phyloP scores from a whole-genome alignment of 2,113 vertebrate genomes.

The Camelus bactrianus region DNA sequence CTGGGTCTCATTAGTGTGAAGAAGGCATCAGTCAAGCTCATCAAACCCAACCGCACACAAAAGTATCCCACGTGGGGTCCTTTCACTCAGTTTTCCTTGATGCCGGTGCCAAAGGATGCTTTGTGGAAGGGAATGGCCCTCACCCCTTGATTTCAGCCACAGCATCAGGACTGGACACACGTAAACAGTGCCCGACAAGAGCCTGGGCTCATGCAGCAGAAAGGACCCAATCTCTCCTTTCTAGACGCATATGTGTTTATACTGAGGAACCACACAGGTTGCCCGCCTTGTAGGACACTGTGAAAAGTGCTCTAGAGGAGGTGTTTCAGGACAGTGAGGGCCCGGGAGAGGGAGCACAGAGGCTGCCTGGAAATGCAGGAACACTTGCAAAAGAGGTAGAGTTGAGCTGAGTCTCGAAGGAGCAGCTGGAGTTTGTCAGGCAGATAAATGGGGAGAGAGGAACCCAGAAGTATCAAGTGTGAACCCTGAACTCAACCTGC shows the following conservation, averaged over 20 bases:
- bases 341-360: fast-evolving
- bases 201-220: fast-evolving
- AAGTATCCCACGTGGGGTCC: fast-evolving
- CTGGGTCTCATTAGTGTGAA: neutral
- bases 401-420: neutral
- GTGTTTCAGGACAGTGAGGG: neutral
- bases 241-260: neutral
- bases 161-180: fast-evolving
- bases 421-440: neutral
- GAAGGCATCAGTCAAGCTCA: neutral
- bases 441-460: neutral
- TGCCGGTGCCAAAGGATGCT: neutral
- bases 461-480: neutral
- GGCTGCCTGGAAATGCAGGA: neutral
- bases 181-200: fast-evolving
- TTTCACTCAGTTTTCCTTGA: neutral
- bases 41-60: neutral
- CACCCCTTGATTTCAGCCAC: neutral
- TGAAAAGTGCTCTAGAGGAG: neutral
- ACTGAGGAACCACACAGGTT: neutral
- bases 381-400: fast-evolving
- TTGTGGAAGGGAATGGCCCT: neutral
- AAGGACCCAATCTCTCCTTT: neutral
- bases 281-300: fast-evolving
- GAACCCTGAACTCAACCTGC: neutral